phyloP scores from a whole-genome alignment of 2,888 invertebrate genomes.

The Eristalinus sepulchralis region DNA sequence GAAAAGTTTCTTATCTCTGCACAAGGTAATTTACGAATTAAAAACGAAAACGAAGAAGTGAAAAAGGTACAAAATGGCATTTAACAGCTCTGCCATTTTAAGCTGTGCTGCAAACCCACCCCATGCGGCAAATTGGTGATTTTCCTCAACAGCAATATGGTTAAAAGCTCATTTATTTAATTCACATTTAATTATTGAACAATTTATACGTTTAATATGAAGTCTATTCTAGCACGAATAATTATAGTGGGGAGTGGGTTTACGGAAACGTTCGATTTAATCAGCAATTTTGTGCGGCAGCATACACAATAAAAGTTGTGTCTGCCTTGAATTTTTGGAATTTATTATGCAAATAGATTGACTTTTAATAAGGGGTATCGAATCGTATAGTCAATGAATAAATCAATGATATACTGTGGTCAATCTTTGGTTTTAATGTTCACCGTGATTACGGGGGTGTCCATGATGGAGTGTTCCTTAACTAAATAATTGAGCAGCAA shows the following conservation, averaged over 20 bases:
- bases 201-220: conserved; percentile 19
- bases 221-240: conserved; percentile 18
- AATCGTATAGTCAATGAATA: conserved; percentile 20
- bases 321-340: conserved; percentile 25
- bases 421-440: conserved; percentile 37
- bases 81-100: conserved; percentile 17
- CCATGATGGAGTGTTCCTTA: not conserved
- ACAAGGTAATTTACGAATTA: conserved; percentile 24
- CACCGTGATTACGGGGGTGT: conserved; percentile 20
- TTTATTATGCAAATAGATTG: conserved; percentile 58
- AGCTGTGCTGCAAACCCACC: not conserved
- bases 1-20: conserved; percentile 47
- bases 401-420: conserved; percentile 7
- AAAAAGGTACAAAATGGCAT: conserved; percentile 6
- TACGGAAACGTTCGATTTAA: conserved; percentile 41
- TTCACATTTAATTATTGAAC: conserved; percentile 56
- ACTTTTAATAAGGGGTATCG: conserved; percentile 59
- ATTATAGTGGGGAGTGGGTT: conserved; percentile 17
- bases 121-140: not conserved
- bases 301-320: conserved; percentile 1
- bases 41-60: not conserved
- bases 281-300: conserved; percentile 11
- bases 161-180: conserved; percentile 50
- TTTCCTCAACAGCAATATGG: conserved; percentile 21
- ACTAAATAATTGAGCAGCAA: not conserved